These are phyloP conservation scores for Dicyrtoma fusca DNA, from an alignment of 2,888 invertebrate species.

Conservation along the genomic window DNA sequence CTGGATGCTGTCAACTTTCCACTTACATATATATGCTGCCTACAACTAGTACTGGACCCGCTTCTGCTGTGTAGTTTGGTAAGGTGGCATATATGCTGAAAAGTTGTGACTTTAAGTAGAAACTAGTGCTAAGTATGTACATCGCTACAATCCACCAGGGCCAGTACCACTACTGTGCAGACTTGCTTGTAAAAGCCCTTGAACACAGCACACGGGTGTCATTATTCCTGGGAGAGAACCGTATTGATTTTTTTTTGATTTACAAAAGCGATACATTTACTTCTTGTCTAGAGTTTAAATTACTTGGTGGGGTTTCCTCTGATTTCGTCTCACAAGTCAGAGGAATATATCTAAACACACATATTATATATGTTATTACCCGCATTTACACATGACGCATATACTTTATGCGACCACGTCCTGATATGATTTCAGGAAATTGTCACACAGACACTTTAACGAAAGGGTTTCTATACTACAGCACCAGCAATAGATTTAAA, in stretches of 20 bases:
- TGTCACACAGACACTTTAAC: too few species aligned
- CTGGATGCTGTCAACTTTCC: too few species aligned
- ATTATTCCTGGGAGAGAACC: slow-evolving; percentile 26
- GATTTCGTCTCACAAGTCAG: neutral
- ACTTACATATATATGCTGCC: too few species aligned
- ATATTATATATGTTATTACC: too few species aligned
- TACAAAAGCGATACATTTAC: slow-evolving; percentile 29
- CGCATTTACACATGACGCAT: too few species aligned
- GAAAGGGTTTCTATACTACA: too few species aligned
- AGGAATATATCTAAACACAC: too few species aligned
- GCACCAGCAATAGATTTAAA: too few species aligned
- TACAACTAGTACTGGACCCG: too few species aligned
- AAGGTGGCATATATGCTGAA: slow-evolving; percentile 13
- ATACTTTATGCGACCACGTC: neutral
- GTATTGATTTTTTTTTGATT: slow-evolving; percentile 37
- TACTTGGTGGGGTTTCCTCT: slow-evolving; percentile 14
- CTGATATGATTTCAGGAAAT: slow-evolving; percentile 13
- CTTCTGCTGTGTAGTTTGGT: too few species aligned
- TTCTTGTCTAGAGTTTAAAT: slow-evolving; percentile 16
- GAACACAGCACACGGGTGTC: slow-evolving; percentile 26
- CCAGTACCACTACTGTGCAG: slow-evolving; percentile 9
- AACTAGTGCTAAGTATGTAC: neutral
- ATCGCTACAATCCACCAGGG: too few species aligned
- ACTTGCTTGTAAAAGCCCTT: neutral
- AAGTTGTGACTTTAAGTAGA: slow-evolving; percentile 17